Percentiles rank a stretch among this genome's conserved stretches.
phyloP scores from a whole-genome alignment of 2,113 vertebrate genomes.

The Engystomops pustulosus region DNA sequence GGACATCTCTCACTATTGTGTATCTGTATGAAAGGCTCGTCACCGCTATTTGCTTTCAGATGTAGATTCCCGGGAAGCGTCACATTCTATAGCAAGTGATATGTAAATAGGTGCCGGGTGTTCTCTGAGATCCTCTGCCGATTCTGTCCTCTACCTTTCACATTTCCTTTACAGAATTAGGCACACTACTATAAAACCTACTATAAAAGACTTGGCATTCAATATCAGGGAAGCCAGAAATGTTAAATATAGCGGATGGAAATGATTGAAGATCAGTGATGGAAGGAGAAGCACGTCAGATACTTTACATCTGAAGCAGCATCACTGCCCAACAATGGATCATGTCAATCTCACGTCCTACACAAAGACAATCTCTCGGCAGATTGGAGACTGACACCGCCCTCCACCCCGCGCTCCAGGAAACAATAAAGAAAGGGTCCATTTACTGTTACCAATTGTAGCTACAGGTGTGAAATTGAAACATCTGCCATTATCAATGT shows the following conservation, averaged over 20 bases:
- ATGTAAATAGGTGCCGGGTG: constrained; percentile 44
- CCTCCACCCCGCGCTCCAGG: not conserved
- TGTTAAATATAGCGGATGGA: constrained; percentile 16
- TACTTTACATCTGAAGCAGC: constrained; percentile 29
- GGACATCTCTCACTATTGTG: constrained; percentile 46
- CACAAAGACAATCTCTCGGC: constrained; percentile 29
- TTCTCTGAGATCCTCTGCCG: not conserved
- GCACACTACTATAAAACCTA: not conserved
- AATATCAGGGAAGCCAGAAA: constrained; percentile 1
- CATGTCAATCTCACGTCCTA: constrained; percentile 35
- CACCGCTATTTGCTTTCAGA: constrained; percentile 49
- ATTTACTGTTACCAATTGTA: constrained; percentile 39
- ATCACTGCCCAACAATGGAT: constrained; percentile 40
- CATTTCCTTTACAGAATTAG: not conserved
- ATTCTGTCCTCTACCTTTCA: constrained; percentile 16
- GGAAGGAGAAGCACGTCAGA: not conserved
- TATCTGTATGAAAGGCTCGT: constrained; percentile 26
- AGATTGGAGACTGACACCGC: constrained; percentile 15
- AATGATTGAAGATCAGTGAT: constrained; percentile 11
- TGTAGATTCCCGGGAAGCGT: constrained; percentile 49
- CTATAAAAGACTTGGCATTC: not conserved
- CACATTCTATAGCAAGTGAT: constrained; percentile 37
- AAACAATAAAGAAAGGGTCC: constrained; percentile 34
- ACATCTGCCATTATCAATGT: constrained; percentile 44
- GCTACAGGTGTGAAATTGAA: constrained; percentile 51